These are phyloP conservation scores for Diadumene lineata DNA, from an alignment of 92 coral and sea anemone genomes.

Conservation along the genomic window DNA sequence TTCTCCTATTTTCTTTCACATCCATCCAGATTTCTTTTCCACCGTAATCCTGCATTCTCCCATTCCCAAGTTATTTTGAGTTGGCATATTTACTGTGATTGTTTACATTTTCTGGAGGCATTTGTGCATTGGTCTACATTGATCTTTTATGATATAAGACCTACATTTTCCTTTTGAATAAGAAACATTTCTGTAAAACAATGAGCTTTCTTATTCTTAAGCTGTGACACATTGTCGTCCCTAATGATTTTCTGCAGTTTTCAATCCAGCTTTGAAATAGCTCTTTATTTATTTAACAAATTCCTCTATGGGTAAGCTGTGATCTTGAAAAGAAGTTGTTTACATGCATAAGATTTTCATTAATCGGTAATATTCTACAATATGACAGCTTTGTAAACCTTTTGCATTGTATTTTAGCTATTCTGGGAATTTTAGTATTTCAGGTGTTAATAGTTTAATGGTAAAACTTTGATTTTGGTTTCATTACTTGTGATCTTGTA, in stretches of 20 bases:
- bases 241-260: not conserved
- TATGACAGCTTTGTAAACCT: not conserved
- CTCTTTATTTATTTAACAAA: conserved; percentile 21
- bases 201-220: not conserved
- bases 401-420: too few relatives aligned
- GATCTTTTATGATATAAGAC: not conserved
- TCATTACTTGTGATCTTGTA: conserved; percentile 10
- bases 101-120: conserved; percentile 11
- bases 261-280: not conserved
- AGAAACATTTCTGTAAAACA: not conserved
- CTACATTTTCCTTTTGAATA: not conserved
- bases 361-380: not conserved
- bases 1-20: not conserved
- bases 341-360: not conserved
- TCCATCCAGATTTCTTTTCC: not conserved
- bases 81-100: not conserved
- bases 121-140: not conserved
- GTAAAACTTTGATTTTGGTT: not conserved
- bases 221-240: not conserved
- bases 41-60: not conserved
- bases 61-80: not conserved
- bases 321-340: conserved; percentile 1
- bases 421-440: too few relatives aligned
- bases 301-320: conserved; percentile 26
- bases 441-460: too few relatives aligned